Percentiles rank a stretch among this genome's conserved stretches.
Evolutionary conservation across 2,113 vertebrate species (phyloP).

Genomic region (Trematomus loennbergii): DNA sequence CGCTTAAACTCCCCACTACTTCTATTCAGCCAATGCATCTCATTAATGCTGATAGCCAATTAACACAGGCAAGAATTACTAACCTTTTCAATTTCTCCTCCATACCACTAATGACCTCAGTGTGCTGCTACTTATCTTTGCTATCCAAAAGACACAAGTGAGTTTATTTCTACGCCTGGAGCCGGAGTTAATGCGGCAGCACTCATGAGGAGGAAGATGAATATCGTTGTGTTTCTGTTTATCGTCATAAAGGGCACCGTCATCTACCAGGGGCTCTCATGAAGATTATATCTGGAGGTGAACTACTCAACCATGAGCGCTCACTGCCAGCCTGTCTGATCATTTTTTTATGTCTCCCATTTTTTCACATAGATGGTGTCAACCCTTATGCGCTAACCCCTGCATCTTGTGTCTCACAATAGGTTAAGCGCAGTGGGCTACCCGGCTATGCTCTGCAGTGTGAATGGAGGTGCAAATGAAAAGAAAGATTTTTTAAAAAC

Average conservation of each 20-base stretch:
- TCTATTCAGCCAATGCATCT: slow-evolving; percentile 62
- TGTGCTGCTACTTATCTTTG: slow-evolving; percentile 66
- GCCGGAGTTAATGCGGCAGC: slow-evolving; percentile 56
- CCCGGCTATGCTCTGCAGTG: neutral
- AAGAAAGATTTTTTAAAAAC: neutral
- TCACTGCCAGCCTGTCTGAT: slow-evolving; percentile 10
- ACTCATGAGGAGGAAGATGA: slow-evolving; percentile 52
- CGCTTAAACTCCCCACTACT: slow-evolving; percentile 36
- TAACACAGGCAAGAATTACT: slow-evolving; percentile 69
- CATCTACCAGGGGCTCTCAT: slow-evolving; percentile 32
- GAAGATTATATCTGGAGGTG: slow-evolving; percentile 54
- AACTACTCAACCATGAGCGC: slow-evolving; percentile 42
- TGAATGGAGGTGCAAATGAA: neutral
- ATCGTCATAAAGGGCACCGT: slow-evolving; percentile 61
- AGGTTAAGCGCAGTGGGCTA: neutral
- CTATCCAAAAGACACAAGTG: slow-evolving; percentile 45
- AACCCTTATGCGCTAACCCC: neutral
- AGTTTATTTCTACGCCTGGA: slow-evolving; percentile 59
- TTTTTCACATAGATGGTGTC: slow-evolving; percentile 35
- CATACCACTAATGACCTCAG: slow-evolving; percentile 60
- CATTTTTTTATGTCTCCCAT: slow-evolving; percentile 23
- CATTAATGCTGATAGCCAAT: slow-evolving; percentile 80
- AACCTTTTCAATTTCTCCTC: slow-evolving; percentile 73
- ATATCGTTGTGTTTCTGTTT: slow-evolving; percentile 58
- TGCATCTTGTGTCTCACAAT: slow-evolving; percentile 6